Percentiles rank a stretch among this genome's conserved stretches.
These are phyloP conservation scores for Tenthredo mesomela DNA, from an alignment of 2,888 invertebrate species.

Conservation along the genomic window DNA sequence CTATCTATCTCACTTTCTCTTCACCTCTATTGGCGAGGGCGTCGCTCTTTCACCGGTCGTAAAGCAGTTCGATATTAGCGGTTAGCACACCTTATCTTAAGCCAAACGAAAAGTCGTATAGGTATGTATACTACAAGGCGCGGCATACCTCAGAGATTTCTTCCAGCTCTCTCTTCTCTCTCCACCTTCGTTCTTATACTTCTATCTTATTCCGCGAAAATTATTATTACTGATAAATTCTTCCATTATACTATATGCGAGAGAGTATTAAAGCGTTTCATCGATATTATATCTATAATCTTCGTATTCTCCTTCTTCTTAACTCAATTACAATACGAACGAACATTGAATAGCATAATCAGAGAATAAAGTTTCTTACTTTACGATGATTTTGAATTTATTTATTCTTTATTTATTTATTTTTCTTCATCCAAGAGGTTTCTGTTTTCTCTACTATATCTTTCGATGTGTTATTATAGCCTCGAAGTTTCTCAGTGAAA, in stretches of 20 bases:
- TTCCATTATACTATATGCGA: too few relatives aligned
- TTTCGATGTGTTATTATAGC: background rate
- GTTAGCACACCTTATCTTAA: constrained; percentile 37
- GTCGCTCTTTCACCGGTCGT: constrained; percentile 20
- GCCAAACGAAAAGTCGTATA: constrained; percentile 42
- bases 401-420: too few relatives aligned
- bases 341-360: background rate
- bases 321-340: background rate
- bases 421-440: background rate
- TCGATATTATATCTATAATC: too few relatives aligned
- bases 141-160: background rate
- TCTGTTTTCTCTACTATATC: background rate
- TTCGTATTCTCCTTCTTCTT: background rate
- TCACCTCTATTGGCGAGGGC: background rate
- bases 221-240: background rate
- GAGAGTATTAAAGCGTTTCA: background rate
- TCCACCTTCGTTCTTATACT: background rate
- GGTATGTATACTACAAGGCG: constrained; percentile 2
- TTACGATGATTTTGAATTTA: background rate
- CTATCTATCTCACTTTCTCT: background rate
- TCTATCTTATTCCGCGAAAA: background rate
- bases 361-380: background rate
- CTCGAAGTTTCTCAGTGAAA: background rate
- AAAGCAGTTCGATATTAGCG: constrained; percentile 49
- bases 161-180: background rate